Conservation (phyloP, 1,140 invertebrate species). For the Dinoponera quadriceps region DNA sequence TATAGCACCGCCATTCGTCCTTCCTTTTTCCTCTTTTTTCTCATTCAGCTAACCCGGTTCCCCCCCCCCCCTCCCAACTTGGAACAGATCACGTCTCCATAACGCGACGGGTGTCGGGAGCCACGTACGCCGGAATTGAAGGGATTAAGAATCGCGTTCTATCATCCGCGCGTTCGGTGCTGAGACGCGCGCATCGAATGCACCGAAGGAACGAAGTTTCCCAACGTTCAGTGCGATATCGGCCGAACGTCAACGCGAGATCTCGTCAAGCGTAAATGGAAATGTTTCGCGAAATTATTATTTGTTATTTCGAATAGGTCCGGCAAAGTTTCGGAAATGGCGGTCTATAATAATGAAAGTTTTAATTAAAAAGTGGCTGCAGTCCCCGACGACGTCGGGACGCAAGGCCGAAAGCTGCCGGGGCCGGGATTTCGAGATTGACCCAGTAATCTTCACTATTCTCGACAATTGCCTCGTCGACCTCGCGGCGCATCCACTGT, state of each 20-base stretch:
- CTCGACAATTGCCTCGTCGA: slow-evolving; percentile 39
- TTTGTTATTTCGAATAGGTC: slow-evolving; percentile 32
- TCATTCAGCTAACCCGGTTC: slow-evolving; percentile 19
- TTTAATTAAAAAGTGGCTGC: slow-evolving; percentile 45
- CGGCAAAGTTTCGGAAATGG: neutral
- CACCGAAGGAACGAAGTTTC: neutral
- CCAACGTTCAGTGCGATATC: neutral
- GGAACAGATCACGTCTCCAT: neutral
- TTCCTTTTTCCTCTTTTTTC: too few relatives aligned
- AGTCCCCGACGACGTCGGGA: slow-evolving; percentile 20
- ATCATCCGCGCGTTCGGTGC: too few relatives aligned
- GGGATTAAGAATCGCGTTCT: too few relatives aligned
- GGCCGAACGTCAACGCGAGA: neutral
- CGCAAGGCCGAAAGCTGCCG: neutral
- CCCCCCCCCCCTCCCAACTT: slow-evolving; percentile 19
- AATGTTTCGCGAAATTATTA: slow-evolving; percentile 4
- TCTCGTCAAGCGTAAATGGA: neutral
- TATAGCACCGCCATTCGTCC: too few relatives aligned
- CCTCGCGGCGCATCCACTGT: slow-evolving; percentile 8
- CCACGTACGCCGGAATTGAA: too few relatives aligned
- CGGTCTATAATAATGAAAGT: slow-evolving; percentile 36
- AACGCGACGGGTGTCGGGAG: too few relatives aligned
- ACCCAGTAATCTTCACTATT: slow-evolving; percentile 42
- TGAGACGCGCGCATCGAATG: too few relatives aligned
- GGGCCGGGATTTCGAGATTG: slow-evolving; percentile 31